Evolutionary conservation across 2,797 vertebrate genomes (phyloP).

Genomic region (Rhinella marina): DNA sequence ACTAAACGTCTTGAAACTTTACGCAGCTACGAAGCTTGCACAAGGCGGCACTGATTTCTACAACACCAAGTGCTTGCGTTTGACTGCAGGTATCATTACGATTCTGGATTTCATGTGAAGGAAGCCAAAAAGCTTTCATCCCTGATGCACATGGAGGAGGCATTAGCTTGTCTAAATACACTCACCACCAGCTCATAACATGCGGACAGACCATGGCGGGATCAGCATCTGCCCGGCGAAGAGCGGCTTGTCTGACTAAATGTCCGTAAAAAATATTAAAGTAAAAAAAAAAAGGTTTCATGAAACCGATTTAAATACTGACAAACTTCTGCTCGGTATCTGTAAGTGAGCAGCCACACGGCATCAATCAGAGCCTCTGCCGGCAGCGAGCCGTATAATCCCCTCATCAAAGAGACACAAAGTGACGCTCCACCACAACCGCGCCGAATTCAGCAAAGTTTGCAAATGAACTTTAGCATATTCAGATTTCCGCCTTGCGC

Average conservation of each 20-base stretch:
- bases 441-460: conserved; percentile 23
- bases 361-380: conserved; percentile 74
- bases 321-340: conserved; percentile 71
- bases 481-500: conserved; percentile 40
- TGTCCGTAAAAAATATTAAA: conserved; percentile 75
- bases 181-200: conserved; percentile 54
- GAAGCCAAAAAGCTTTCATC: conserved; percentile 41
- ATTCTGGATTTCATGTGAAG: conserved; percentile 19
- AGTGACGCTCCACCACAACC: conserved; percentile 22
- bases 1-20: not conserved
- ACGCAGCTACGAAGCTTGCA: not conserved
- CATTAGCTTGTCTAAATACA: conserved; percentile 59
- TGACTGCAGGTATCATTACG: conserved; percentile 11
- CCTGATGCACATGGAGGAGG: conserved; percentile 54
- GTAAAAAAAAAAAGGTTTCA: conserved; percentile 71
- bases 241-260: conserved; percentile 68
- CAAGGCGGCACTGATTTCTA: not conserved
- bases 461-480: conserved; percentile 52
- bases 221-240: conserved; percentile 62
- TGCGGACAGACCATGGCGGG: conserved; percentile 15
- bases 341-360: conserved; percentile 77
- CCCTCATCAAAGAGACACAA: conserved; percentile 71
- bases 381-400: conserved; percentile 75
- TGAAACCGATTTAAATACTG: conserved; percentile 72
- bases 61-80: not conserved